Evolutionary conservation across 1,140 invertebrate species (phyloP).

Genomic region (Cyrtorhinus lividipennis): DNA sequence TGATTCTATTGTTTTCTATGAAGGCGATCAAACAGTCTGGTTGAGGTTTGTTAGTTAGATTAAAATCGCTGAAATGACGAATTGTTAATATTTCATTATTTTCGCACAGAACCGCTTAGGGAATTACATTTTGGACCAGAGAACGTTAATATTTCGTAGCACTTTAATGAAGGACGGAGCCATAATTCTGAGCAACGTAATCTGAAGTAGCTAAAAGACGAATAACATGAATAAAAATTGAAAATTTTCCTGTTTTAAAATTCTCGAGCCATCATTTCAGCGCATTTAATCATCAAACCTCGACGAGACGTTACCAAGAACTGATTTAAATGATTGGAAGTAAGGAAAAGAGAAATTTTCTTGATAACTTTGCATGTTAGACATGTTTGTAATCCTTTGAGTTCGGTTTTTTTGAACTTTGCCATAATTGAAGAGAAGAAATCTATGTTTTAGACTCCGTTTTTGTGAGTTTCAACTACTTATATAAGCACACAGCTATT

Average conservation of each 20-base stretch:
- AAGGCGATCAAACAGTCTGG: too few relatives aligned
- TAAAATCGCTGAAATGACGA: too few relatives aligned
- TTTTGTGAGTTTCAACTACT: background rate
- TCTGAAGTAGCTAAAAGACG: too few relatives aligned
- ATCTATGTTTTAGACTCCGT: background rate
- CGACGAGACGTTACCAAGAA: background rate
- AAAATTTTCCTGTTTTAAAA: background rate
- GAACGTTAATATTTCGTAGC: too few relatives aligned
- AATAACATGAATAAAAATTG: too few relatives aligned
- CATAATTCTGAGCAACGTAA: too few relatives aligned
- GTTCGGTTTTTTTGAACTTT: background rate
- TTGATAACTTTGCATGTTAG: background rate
- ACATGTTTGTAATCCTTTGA: background rate
- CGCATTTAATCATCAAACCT: background rate
- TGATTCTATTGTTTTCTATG: too few relatives aligned
- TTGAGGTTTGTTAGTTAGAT: too few relatives aligned
- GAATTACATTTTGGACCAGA: too few relatives aligned
- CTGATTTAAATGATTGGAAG: background rate
- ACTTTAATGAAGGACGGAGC: too few relatives aligned
- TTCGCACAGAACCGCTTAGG: too few relatives aligned
- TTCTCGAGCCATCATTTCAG: background rate
- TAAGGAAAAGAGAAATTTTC: background rate
- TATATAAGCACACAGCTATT: background rate
- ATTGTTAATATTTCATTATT: too few relatives aligned
- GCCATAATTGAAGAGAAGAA: background rate